Evolutionary conservation across 2,888 invertebrate species (phyloP).

Genomic region (Agrochola circellaris): DNA sequence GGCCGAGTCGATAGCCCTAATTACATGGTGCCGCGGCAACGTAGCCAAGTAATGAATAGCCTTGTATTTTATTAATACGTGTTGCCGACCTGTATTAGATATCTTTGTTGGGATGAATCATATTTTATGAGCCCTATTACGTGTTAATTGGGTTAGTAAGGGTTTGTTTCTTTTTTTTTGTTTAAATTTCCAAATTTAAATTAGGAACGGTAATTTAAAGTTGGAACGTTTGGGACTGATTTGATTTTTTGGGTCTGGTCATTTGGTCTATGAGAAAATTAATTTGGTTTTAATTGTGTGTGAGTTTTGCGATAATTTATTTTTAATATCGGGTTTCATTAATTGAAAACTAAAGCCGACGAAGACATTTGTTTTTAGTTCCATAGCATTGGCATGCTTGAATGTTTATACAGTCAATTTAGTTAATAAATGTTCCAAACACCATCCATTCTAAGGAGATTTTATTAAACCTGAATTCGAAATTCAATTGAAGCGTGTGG

Average conservation of each 20-base stretch:
- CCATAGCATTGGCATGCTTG: neutral
- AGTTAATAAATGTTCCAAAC: neutral
- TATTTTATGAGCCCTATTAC: constrained; percentile 81
- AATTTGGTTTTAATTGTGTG: constrained; percentile 31
- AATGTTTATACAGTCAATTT: neutral
- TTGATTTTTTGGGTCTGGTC: constrained; percentile 21
- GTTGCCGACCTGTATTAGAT: constrained; percentile 83
- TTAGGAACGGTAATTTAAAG: constrained; percentile 54
- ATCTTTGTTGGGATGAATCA: constrained; percentile 84
- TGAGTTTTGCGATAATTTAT: constrained; percentile 9
- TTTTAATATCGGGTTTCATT: constrained; percentile 3
- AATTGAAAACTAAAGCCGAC: constrained; percentile 8
- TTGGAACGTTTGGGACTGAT: constrained; percentile 46
- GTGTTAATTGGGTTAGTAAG: constrained; percentile 81
- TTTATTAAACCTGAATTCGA: constrained; percentile 21
- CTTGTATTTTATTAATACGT: constrained; percentile 85
- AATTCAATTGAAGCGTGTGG: constrained; percentile 45
- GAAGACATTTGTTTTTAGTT: neutral
- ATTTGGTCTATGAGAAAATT: constrained; percentile 15
- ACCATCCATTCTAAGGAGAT: neutral
- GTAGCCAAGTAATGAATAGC: constrained; percentile 84
- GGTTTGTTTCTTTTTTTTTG: constrained; percentile 46
- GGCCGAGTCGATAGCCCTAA: constrained; percentile 86
- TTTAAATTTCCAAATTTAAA: constrained; percentile 60
- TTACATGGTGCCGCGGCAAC: constrained; percentile 82